phyloP scores from a whole-genome alignment of 2,888 invertebrate genomes.

The Bombylius discolor region DNA sequence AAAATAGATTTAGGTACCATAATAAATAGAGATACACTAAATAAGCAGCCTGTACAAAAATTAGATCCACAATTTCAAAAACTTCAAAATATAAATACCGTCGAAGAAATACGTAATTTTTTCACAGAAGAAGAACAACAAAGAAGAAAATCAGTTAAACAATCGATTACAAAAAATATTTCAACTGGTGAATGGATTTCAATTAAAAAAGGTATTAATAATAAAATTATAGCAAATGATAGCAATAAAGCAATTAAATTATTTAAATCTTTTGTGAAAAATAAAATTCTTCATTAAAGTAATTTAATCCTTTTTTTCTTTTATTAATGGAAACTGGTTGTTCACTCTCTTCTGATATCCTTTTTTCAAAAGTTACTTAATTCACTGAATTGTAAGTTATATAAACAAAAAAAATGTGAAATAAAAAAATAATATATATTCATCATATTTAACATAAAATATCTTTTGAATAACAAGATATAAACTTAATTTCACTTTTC shows the following conservation, averaged over 20 bases:
- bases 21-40: slow-evolving; percentile 12
- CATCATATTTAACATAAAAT: too few relatives aligned
- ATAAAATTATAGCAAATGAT: slow-evolving; percentile 22
- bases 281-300: slow-evolving; percentile 16
- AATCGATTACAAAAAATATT: slow-evolving; percentile 22
- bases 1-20: slow-evolving; percentile 11
- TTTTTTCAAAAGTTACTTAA: too few relatives aligned
- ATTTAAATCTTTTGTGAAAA: slow-evolving; percentile 28
- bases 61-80: background rate
- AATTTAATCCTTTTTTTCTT: too few relatives aligned
- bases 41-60: background rate
- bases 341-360: too few relatives aligned
- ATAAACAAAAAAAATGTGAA: too few relatives aligned
- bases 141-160: slow-evolving; percentile 17
- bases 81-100: slow-evolving; percentile 11
- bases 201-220: slow-evolving; percentile 24
- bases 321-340: too few relatives aligned
- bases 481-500: too few relatives aligned
- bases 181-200: slow-evolving; percentile 27
- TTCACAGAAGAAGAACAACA: slow-evolving; percentile 23
- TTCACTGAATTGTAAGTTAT: too few relatives aligned
- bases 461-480: too few relatives aligned
- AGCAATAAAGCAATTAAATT: slow-evolving; percentile 23
- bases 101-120: slow-evolving; percentile 23
- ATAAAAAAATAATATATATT: too few relatives aligned